phyloP scores from a whole-genome alignment of 1,140 invertebrate species.

The Atta cephalotes region DNA sequence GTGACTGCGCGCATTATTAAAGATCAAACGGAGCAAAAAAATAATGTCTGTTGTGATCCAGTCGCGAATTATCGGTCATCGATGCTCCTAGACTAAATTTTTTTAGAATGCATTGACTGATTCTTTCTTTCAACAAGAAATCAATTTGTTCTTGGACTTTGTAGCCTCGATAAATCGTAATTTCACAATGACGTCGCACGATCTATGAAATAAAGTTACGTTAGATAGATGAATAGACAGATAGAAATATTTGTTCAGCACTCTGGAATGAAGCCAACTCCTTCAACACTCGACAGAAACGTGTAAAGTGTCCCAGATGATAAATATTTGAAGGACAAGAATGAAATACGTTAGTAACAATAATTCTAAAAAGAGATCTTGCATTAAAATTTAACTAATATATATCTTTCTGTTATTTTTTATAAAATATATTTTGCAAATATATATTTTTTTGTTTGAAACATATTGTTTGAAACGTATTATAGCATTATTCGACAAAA shows the following conservation, averaged over 20 bases:
- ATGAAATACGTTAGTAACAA: neutral
- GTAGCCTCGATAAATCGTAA: constrained; percentile 9
- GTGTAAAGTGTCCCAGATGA: constrained; percentile 20
- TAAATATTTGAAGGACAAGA: constrained; percentile 27
- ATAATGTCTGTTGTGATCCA: constrained; percentile 36
- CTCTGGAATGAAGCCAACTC: constrained; percentile 24
- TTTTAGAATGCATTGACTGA: neutral
- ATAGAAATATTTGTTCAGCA: constrained; percentile 30
- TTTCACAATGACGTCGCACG: constrained; percentile 4
- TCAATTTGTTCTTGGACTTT: constrained; percentile 54
- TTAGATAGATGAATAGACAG: constrained; percentile 24
- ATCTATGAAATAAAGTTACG: constrained; percentile 14
- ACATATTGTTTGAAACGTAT: neutral
- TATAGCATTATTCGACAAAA: too few relatives aligned
- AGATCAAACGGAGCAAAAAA: constrained; percentile 44
- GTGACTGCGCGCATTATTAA: constrained; percentile 42
- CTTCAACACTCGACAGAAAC: neutral
- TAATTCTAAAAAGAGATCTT: neutral
- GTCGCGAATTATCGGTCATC: constrained; percentile 45
- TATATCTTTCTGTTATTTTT: neutral
- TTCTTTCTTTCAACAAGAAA: constrained; percentile 6
- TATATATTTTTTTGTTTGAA: neutral
- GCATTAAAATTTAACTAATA: neutral
- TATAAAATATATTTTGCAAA: neutral
- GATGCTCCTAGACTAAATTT: neutral